Base-by-base conservation (phyloP, 2,888 invertebrate genomes). In the Drosophila mayaguana region DNA sequence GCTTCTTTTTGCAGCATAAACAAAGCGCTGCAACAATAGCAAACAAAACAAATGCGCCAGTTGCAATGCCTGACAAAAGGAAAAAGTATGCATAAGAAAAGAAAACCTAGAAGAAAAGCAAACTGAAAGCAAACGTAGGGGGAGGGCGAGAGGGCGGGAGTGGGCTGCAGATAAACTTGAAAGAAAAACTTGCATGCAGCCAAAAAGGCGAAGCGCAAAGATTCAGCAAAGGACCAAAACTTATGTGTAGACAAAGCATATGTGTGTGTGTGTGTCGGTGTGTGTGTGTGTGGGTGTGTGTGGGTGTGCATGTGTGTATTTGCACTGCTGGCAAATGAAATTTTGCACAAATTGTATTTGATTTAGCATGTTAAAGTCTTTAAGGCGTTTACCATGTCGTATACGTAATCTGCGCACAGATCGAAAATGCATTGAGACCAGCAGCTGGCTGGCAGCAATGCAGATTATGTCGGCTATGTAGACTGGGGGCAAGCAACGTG, bases 1-100 rank as follows among this genome's bases (percentile, higher is more conserved):
- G 83, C 85, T 73, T 82, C 75, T 72, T 63, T 62, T 64, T 56
- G 56, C 67, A 72, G 83, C 85, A 88, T 83, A 89, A 87, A 82
- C 89, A 89, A 89, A 83, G 75, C 80, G 68, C 66, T 32, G 75
- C 76, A 76, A 72, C 75, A 77, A 75, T 71, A 75, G 66, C 77
- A 72, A 76, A 67, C 76, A 87, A 81, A 83, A 83, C 72, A 78
- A 81, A 73, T 81, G 79, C 78, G 78, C 63, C 78, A 81, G 72
- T 72, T 76, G 76, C 79, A 76, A 36, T 63, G 60, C 18, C 42
- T 12, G 38, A 46, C 65, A 65, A 40, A 50, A 34, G n/a, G 25
- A 34, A 43, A 20, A 5, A 42, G 9, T 16, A 12, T 28, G 11
- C 36, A 63, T 34, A 34, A 50, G 63, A 48, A 48, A 63, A 9